Evolutionary conservation across 2,888 invertebrate species (phyloP).

Genomic region (Caenorhabditis sp.): DNA sequence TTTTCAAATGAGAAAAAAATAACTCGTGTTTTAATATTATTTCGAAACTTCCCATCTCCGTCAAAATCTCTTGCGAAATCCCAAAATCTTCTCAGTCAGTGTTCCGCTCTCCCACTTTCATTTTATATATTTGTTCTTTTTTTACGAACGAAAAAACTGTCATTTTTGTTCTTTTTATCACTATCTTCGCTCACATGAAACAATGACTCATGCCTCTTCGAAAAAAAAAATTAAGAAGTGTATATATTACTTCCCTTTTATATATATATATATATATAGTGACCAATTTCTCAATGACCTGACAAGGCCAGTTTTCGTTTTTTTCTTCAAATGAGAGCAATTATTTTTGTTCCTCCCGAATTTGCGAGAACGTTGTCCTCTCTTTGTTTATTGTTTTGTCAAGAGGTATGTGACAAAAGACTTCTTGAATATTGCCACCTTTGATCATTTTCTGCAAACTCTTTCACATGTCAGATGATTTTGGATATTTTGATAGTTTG

Average conservation of each 20-base stretch:
- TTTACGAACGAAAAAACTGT: background rate
- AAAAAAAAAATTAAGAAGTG: background rate
- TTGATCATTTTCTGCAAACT: too few relatives aligned
- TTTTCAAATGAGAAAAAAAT: too few relatives aligned
- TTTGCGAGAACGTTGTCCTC: background rate
- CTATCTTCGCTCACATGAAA: background rate
- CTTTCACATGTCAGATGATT: too few relatives aligned
- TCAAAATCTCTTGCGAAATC: too few relatives aligned
- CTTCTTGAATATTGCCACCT: too few relatives aligned
- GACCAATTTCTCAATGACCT: background rate
- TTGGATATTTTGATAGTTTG: too few relatives aligned
- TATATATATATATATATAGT: background rate
- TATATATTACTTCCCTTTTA: background rate
- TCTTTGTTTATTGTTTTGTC: background rate
- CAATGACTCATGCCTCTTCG: background rate
- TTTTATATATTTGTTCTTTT: background rate
- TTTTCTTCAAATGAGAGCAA: background rate
- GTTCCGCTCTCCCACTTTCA: too few relatives aligned
- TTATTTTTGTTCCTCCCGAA: background rate
- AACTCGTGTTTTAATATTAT: too few relatives aligned
- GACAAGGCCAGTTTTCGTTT: background rate
- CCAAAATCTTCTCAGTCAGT: too few relatives aligned
- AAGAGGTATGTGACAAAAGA: background rate
- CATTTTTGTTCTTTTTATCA: background rate
- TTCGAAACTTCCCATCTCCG: too few relatives aligned